Conservation (phyloP, 2,113 vertebrate genomes). For the Otolemur garnettii region DNA sequence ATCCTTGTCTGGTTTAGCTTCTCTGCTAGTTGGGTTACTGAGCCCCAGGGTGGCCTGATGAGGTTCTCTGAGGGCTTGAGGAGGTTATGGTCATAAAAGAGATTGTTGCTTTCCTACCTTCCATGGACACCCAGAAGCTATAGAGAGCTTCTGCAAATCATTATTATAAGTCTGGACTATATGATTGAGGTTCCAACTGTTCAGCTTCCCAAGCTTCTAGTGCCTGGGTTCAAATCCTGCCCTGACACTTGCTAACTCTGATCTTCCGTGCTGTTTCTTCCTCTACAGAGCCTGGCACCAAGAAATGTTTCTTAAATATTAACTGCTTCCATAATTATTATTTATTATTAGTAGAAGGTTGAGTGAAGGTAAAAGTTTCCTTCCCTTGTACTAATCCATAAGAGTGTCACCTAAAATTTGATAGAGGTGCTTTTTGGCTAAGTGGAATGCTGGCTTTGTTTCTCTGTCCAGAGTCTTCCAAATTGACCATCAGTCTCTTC, state of each 20-base stretch:
- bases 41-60: not conserved
- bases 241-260: not conserved
- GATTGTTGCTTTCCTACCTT: not conserved
- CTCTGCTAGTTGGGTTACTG: not conserved
- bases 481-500: constrained; percentile 67
- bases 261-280: constrained; percentile 16
- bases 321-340: constrained; percentile 41
- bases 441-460: constrained; percentile 52
- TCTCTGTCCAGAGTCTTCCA: constrained; percentile 63
- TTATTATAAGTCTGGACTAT: not conserved
- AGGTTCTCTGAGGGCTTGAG: not conserved
- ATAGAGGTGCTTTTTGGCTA: constrained; percentile 30
- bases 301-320: constrained; percentile 35
- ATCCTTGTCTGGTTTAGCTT: not conserved
- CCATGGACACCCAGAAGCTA: not conserved
- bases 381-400: constrained; percentile 13
- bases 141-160: not conserved
- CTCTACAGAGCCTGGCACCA: not conserved
- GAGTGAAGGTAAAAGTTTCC: constrained; percentile 29
- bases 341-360: constrained; percentile 35
- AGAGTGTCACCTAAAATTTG: constrained; percentile 12
- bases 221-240: not conserved
- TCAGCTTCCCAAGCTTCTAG: not conserved
- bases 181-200: not conserved
- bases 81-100: not conserved